Evolutionary conservation across 2,888 invertebrate species (phyloP).

Genomic region (Dryadula phaetusa): DNA sequence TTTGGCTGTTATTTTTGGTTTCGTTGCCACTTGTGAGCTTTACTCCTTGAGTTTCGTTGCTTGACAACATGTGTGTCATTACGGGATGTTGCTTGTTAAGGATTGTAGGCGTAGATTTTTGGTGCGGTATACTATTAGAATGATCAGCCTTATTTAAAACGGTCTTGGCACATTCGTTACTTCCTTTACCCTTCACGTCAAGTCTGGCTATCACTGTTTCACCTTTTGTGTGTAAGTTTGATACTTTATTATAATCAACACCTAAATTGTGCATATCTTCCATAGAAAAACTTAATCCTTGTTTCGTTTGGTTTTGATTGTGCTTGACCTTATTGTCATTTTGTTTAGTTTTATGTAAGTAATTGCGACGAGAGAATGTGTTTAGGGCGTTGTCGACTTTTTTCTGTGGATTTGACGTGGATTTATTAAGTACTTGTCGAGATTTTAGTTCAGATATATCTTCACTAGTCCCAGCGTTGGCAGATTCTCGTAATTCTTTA

Average conservation of each 20-base stretch:
- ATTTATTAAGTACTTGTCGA: conserved; percentile 39
- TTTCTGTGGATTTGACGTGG: conserved; percentile 54
- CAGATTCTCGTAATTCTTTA: conserved; percentile 61
- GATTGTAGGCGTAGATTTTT: conserved; percentile 3
- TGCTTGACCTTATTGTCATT: conserved; percentile 57
- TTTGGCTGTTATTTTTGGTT: conserved; percentile 19
- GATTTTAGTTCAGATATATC: conserved; percentile 37
- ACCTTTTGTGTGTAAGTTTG: conserved; percentile 45
- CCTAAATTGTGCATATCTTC: conserved; percentile 25
- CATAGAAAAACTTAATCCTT: conserved; percentile 19
- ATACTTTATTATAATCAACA: conserved; percentile 44
- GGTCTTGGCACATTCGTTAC: conserved; percentile 25
- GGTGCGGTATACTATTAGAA: not conserved
- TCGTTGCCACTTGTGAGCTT: conserved; percentile 18
- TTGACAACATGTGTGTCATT: conserved; percentile 42
- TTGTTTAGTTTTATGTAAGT: conserved; percentile 74
- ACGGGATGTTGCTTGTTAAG: conserved; percentile 38
- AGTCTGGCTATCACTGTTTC: conserved; percentile 46
- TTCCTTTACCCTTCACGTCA: conserved; percentile 33
- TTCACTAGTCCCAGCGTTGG: conserved; percentile 58
- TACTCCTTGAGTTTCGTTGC: not conserved
- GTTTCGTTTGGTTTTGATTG: conserved; percentile 38
- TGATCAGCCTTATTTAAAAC: conserved; percentile 25
- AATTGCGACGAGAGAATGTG: conserved; percentile 74
- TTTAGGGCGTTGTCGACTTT: conserved; percentile 67